Percentiles rank a stretch among this genome's conserved stretches.
Evolutionary conservation across 2,797 vertebrate genomes (phyloP).

Genomic region (Denticeps clupeoides): DNA sequence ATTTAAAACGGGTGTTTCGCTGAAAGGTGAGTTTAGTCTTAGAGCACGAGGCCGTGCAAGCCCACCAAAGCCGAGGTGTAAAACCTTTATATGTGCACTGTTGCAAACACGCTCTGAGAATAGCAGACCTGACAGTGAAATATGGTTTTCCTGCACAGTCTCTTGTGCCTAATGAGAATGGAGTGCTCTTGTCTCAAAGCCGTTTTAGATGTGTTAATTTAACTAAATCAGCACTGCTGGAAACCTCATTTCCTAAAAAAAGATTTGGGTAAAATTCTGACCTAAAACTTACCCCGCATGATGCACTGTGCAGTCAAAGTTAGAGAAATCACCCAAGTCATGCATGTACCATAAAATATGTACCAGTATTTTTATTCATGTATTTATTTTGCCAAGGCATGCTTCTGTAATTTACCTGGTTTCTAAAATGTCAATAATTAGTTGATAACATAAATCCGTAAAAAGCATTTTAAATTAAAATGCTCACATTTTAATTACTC

Average conservation of each 20-base stretch:
- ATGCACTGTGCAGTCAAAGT: too few species aligned
- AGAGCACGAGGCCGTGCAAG: too few species aligned
- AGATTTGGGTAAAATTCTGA: background rate
- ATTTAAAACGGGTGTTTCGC: too few species aligned
- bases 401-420: constrained; percentile 38
- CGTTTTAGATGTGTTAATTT: constrained; percentile 33
- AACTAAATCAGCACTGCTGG: constrained; percentile 19
- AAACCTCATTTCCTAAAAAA: constrained; percentile 13
- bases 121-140: constrained; percentile 34
- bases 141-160: constrained; percentile 29
- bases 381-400: constrained; percentile 50
- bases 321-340: too few species aligned
- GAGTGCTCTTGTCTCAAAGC: constrained; percentile 27
- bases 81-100: too few species aligned
- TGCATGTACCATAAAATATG: too few species aligned
- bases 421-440: constrained; percentile 24
- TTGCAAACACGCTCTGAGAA: constrained; percentile 36
- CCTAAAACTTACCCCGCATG: background rate
- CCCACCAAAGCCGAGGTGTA: too few species aligned
- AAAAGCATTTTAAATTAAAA: too few species aligned
- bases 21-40: too few species aligned
- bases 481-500: constrained; percentile 1
- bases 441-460: too few species aligned
- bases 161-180: constrained; percentile 34
- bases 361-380: constrained; percentile 3